Conservation (phyloP, 1,140 invertebrate species). For the Polyergus mexicanus region DNA sequence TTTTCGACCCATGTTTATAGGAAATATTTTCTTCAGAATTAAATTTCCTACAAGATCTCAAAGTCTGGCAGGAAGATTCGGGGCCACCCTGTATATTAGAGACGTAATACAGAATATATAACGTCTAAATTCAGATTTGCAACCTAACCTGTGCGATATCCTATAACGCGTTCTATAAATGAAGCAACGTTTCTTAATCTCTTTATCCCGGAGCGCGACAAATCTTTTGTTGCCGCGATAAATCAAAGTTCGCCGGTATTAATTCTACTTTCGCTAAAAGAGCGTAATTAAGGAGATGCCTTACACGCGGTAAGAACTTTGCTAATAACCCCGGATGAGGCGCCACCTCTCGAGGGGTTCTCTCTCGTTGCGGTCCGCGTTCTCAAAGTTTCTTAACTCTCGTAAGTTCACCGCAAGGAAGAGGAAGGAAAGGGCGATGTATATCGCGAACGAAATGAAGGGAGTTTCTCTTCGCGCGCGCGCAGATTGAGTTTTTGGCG, state of each 20-base stretch:
- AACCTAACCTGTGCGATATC: too few relatives aligned
- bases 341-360: slow-evolving; percentile 67
- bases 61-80: too few relatives aligned
- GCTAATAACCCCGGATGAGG: slow-evolving; percentile 73
- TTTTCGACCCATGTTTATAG: too few relatives aligned
- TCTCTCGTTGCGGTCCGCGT: slow-evolving; percentile 72
- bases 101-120: not conserved
- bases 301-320: slow-evolving; percentile 71
- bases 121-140: slow-evolving; percentile 1
- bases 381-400: slow-evolving; percentile 81
- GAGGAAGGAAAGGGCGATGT: slow-evolving; percentile 62
- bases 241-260: slow-evolving; percentile 59
- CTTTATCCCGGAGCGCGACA: not conserved
- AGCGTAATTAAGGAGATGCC: slow-evolving; percentile 74
- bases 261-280: slow-evolving; percentile 57
- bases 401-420: slow-evolving; percentile 72
- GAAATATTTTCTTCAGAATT: too few relatives aligned
- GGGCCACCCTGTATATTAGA: too few relatives aligned
- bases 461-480: slow-evolving; percentile 78
- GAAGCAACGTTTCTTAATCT: not conserved
- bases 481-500: slow-evolving; percentile 81
- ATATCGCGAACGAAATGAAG: slow-evolving; percentile 76
- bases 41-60: too few relatives aligned
- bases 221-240: not conserved
- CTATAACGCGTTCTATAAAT: not conserved